phyloP scores from a whole-genome alignment of 2,113 vertebrate species.

The Festucalex cinctus region DNA sequence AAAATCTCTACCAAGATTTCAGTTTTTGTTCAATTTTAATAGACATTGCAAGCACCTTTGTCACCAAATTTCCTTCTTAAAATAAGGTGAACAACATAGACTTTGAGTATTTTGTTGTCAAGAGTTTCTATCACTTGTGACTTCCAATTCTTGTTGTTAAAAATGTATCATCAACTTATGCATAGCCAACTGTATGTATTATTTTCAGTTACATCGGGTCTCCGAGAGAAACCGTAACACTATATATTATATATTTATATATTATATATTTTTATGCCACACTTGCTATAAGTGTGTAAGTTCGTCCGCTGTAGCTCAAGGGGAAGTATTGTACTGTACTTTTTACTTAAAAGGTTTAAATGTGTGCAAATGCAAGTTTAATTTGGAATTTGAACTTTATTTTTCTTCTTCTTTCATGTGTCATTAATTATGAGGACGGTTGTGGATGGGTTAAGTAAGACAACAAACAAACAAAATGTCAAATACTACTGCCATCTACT shows the following conservation, averaged over 20 bases:
- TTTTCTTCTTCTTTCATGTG: not conserved
- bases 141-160: no score
- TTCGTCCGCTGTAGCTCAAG: not conserved
- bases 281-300: not conserved
- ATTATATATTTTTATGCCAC: not conserved
- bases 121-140: no score
- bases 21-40: no score
- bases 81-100: no score
- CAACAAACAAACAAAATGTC: not conserved
- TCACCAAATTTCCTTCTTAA: no score
- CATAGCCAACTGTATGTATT: no score
- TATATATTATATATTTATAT: no score
- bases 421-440: not conserved
- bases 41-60: no score
- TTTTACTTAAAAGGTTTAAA: not conserved
- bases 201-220: not conserved
- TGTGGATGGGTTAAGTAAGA: not conserved
- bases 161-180: no score
- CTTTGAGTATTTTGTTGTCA: no score
- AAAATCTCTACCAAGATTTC: no score
- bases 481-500: slow-evolving; percentile 38
- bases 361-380: not conserved
- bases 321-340: not conserved
- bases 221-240: not conserved
- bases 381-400: not conserved